Evolutionary conservation across 2,888 invertebrate species (phyloP).

Genomic region (Pseudococcus jackbeardsleyi): DNA sequence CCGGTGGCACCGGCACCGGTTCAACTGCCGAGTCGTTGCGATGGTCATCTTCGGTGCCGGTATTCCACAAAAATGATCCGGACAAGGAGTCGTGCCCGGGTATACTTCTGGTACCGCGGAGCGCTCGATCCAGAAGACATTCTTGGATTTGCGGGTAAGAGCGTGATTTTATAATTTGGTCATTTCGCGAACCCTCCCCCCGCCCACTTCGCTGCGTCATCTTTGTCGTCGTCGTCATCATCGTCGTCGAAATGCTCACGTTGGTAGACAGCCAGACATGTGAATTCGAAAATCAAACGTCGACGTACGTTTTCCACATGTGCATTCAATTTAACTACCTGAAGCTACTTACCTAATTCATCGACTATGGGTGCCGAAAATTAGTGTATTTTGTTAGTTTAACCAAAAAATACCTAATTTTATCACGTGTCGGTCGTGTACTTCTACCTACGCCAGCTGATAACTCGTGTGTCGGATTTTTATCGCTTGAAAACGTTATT

Average conservation of each 20-base stretch:
- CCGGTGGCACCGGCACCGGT: not conserved
- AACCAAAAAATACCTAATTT: not conserved
- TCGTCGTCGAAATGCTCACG: too few relatives aligned
- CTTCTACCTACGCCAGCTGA: not conserved
- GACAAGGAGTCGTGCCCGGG: conserved; percentile 30
- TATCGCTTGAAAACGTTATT: not conserved
- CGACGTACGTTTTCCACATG: too few relatives aligned
- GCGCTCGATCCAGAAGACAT: conserved; percentile 30
- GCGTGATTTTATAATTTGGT: not conserved
- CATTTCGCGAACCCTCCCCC: not conserved
- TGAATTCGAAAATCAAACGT: too few relatives aligned
- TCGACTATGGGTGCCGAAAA: too few relatives aligned
- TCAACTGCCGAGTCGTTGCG: not conserved
- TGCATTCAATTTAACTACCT: too few relatives aligned
- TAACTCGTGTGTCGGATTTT: conserved; percentile 35
- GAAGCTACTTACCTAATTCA: too few relatives aligned
- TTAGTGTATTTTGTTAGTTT: too few relatives aligned
- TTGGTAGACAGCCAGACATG: too few relatives aligned
- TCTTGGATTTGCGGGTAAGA: conserved; percentile 63
- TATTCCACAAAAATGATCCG: not conserved
- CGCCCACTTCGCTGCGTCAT: not conserved
- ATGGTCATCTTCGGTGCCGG: conserved; percentile 6
- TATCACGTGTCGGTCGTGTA: not conserved
- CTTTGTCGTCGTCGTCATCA: too few relatives aligned
- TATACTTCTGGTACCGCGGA: conserved; percentile 56